These are phyloP conservation scores for Orchesella cincta DNA, from an alignment of 1,140 invertebrate species.

Conservation along the genomic window DNA sequence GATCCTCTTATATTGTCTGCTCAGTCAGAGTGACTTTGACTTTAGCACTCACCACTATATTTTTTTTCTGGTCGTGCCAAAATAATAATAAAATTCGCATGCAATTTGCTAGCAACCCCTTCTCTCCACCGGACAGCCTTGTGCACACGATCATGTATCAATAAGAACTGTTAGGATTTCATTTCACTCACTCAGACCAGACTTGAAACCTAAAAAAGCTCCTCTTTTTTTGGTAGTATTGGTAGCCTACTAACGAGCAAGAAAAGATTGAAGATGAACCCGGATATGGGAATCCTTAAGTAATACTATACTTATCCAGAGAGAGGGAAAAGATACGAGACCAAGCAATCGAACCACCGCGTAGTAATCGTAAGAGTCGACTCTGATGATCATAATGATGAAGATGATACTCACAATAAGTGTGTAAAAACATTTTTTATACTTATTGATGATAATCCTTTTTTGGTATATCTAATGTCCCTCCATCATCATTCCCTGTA, in stretches of 20 bases:
- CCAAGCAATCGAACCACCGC: no score
- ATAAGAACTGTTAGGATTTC: conserved; percentile 16
- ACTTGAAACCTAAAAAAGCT: not conserved
- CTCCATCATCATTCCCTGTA: not conserved
- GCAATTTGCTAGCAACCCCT: not conserved
- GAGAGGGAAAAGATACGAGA: no score
- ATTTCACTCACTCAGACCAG: not conserved
- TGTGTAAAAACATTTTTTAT: not conserved
- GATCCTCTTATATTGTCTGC: no score
- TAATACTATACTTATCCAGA: no score
- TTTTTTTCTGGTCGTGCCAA: not conserved
- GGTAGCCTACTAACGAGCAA: no score
- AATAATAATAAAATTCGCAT: not conserved
- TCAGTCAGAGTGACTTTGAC: no score
- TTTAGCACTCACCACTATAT: not conserved
- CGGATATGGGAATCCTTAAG: conserved; percentile 15
- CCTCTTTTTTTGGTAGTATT: no score
- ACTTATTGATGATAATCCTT: not conserved
- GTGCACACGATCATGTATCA: no score
- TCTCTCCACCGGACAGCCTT: no score
- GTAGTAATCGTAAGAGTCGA: not conserved
- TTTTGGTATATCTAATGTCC: not conserved
- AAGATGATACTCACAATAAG: not conserved
- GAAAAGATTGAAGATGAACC: conserved; percentile 7
- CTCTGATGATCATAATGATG: not conserved